These are phyloP conservation scores for Drosophila antonietae DNA, from an alignment of 2,888 invertebrate genomes.

Conservation along the genomic window DNA sequence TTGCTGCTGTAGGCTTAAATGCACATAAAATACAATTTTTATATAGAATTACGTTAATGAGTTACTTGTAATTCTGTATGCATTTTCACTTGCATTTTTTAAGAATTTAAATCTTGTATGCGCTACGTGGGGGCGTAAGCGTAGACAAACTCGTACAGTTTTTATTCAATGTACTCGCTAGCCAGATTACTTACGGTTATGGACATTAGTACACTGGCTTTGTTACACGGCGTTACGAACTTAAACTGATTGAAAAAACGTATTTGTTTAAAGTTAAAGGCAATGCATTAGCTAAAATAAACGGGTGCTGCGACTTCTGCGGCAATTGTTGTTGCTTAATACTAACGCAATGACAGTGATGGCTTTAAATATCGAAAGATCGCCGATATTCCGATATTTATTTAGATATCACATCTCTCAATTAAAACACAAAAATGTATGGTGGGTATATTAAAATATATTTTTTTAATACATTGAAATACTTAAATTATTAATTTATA, in stretches of 20 bases:
- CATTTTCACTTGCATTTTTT: constrained; percentile 52
- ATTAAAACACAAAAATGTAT: background rate
- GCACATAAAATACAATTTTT: constrained; percentile 31
- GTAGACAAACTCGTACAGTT: constrained; percentile 14
- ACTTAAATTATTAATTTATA: too few relatives aligned
- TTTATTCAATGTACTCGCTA: constrained; percentile 4
- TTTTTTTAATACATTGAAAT: too few relatives aligned
- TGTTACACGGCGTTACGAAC: constrained; percentile 59
- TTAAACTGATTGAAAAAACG: constrained; percentile 40
- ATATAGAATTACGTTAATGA: constrained; percentile 34
- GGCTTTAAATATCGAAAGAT: constrained; percentile 13
- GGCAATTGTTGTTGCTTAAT: constrained; percentile 63
- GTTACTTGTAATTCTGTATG: constrained; percentile 44
- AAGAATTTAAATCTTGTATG: constrained; percentile 42
- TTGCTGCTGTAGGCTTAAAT: constrained; percentile 39
- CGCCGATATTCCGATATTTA: constrained; percentile 9
- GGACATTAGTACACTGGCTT: constrained; percentile 82
- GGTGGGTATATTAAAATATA: background rate
- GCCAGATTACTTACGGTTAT: constrained; percentile 82
- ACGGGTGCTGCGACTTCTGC: constrained; percentile 62
- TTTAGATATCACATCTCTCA: background rate
- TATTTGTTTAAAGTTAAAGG: constrained; percentile 46
- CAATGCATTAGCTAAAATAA: constrained; percentile 55
- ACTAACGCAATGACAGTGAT: constrained; percentile 38
- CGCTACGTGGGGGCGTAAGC: constrained; percentile 68